Evolutionary conservation across 2,888 invertebrate genomes (phyloP).

Genomic region (Tethea ocularis): DNA sequence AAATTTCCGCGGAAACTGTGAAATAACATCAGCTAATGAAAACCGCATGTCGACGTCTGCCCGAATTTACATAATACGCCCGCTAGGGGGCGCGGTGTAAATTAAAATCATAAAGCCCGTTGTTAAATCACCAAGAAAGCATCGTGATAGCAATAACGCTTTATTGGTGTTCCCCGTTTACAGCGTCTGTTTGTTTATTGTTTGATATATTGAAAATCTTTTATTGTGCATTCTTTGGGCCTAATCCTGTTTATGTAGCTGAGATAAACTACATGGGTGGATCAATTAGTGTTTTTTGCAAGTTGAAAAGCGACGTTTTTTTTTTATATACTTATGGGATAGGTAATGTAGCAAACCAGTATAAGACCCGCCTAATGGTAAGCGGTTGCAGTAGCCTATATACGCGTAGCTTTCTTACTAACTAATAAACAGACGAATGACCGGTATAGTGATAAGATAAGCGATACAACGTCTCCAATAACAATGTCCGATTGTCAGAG

Average conservation of each 20-base stretch:
- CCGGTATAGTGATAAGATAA: too few species aligned
- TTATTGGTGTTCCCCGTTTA: conserved; percentile 39
- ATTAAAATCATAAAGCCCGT: conserved; percentile 47
- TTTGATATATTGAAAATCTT: conserved; percentile 9
- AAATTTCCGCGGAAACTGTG: neutral
- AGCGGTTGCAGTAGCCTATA: too few species aligned
- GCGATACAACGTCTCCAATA: too few species aligned
- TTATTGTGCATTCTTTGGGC: neutral
- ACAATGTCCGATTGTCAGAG: too few species aligned
- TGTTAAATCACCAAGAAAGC: conserved; percentile 35
- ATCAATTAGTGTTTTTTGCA: too few species aligned
- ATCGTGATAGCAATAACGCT: conserved; percentile 33
- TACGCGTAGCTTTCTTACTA: too few species aligned
- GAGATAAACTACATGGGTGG: too few species aligned
- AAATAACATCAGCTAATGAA: conserved; percentile 20
- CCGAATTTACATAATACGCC: conserved; percentile 40
- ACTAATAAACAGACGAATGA: too few species aligned
- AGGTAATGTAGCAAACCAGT: too few species aligned
- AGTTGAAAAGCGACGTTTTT: too few species aligned
- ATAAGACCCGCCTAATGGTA: too few species aligned
- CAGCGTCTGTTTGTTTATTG: conserved; percentile 20
- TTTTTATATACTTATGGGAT: too few species aligned
- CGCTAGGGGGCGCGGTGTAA: conserved; percentile 31
- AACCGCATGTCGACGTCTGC: conserved; percentile 19
- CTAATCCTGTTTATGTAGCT: neutral